These are phyloP conservation scores for Lepilemur ruficaudatus DNA, from an alignment of 2,797 vertebrate species.

Conservation along the genomic window DNA sequence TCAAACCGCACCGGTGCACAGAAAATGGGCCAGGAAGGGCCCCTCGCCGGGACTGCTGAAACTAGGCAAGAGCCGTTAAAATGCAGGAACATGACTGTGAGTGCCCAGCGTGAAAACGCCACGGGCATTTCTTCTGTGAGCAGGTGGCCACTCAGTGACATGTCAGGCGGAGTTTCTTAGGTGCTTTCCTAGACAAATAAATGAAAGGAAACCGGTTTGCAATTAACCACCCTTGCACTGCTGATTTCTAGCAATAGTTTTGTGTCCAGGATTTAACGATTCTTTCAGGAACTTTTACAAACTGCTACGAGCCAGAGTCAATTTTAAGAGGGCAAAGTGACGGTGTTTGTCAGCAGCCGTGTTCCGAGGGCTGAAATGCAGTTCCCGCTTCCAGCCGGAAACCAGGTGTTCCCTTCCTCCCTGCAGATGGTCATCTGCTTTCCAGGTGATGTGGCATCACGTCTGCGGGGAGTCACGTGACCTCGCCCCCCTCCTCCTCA, in stretches of 20 bases:
- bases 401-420: background rate
- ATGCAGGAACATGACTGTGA: background rate
- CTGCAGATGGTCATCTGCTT: background rate
- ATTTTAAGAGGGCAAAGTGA: background rate
- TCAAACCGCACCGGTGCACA: background rate
- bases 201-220: background rate
- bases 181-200: constrained; percentile 8
- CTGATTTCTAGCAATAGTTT: background rate
- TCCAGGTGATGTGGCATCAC: background rate
- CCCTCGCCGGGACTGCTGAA: background rate
- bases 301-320: background rate
- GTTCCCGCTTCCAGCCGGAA: background rate
- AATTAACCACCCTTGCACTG: background rate
- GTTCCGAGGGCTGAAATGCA: background rate
- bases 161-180: constrained; percentile 3
- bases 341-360: background rate
- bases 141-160: background rate
- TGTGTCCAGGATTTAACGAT: background rate
- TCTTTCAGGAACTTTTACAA: constrained; percentile 29
- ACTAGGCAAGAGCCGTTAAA: background rate
- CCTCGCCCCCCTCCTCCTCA: background rate
- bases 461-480: background rate
- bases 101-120: background rate
- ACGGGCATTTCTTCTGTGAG: background rate
- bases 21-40: background rate